phyloP scores from a whole-genome alignment of 1,140 invertebrate genomes.

The Drosophila hydei region DNA sequence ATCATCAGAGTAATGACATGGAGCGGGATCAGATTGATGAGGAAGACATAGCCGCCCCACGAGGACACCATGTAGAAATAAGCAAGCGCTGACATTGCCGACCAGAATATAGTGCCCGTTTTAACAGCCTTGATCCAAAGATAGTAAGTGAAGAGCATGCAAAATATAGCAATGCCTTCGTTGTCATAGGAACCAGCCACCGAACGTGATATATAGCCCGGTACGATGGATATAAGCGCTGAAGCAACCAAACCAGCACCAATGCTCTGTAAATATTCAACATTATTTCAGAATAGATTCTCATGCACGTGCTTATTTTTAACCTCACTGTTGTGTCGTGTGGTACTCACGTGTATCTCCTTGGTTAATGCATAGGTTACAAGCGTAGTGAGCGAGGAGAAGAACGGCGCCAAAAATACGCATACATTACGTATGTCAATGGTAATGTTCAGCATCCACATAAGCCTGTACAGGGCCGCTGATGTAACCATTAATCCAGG shows the following conservation, averaged over 20 bases:
- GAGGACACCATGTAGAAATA: slow-evolving; percentile 99
- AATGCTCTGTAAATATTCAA: slow-evolving; percentile 88
- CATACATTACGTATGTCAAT: slow-evolving; percentile 99
- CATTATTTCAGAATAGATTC: slow-evolving; percentile 7
- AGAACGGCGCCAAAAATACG: slow-evolving; percentile 98
- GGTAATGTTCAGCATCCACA: slow-evolving; percentile 96
- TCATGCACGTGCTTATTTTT: slow-evolving; percentile 19
- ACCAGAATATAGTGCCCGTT: slow-evolving; percentile 97
- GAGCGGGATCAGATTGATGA: slow-evolving; percentile 98
- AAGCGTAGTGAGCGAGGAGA: slow-evolving; percentile 97
- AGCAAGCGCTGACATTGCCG: slow-evolving; percentile 93
- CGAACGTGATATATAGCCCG: slow-evolving; percentile 98
- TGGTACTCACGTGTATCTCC: slow-evolving; percentile 91
- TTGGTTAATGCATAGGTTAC: slow-evolving; percentile 98
- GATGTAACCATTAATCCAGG: slow-evolving; percentile 99
- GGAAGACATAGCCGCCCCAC: slow-evolving; percentile 99
- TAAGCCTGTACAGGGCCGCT: slow-evolving; percentile 94
- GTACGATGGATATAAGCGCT: slow-evolving; percentile 97
- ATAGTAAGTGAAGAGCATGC: slow-evolving; percentile 98
- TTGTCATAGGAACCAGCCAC: slow-evolving; percentile 99
- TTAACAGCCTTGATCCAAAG: slow-evolving; percentile 99
- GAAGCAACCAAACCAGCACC: slow-evolving; percentile 97
- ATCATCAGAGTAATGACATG: slow-evolving; percentile 97
- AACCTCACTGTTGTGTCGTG: slow-evolving; percentile 42
- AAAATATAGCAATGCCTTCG: slow-evolving; percentile 99